Evolutionary conservation across 2,113 vertebrate species (phyloP), one percentile per base, ranked within the genome.

Genomic region (Diphyllodes magnificus): DNA sequence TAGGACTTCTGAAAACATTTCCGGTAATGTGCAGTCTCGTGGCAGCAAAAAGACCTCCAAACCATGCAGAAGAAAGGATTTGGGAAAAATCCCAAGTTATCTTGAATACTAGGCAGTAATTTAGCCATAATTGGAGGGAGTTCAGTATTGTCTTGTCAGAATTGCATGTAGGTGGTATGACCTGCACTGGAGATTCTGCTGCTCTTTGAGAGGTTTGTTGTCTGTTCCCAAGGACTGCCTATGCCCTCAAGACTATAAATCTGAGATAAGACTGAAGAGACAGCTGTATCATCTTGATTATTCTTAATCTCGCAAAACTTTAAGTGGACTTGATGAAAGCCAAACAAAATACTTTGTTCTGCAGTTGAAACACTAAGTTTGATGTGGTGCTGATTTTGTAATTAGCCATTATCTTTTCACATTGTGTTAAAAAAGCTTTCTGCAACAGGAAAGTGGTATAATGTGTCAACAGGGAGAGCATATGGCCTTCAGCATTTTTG

Each of bases 371-470:
- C 24, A 39, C 30, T 60, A 47, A 66, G 50, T 78, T 90, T 65
- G 65, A 93, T 60, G 54, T 44, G 49, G 53, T 88, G 51, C 82
- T 75, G 59, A 33, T 85, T 69, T 63, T 13, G 17, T 86, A 42
- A 60, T 83, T 94, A 73, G 51, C 75, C n/a, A n/a, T 92, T 93
- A 71, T 91, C 75, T 91, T 81, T 80, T 82, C 71, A 40, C n/a
- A 37, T 51, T 66, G 54, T 80, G 40, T 77, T 70, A 78, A 51
- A 63, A 86, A 21, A 93, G 45, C 66, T 92, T 88, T 89, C 59
- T 93, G 59, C 28, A 50, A 10, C 13, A 18, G 47, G 14, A 28
- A 50, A 37, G 24, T 42, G 7, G 17, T 66, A 15, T 77, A 68
- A 64, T 53, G 5, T 75, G 53, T 81, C 64, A 92, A 45, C 11